phyloP scores from a whole-genome alignment of 2,888 invertebrate species.

The Zonitis immaculata region DNA sequence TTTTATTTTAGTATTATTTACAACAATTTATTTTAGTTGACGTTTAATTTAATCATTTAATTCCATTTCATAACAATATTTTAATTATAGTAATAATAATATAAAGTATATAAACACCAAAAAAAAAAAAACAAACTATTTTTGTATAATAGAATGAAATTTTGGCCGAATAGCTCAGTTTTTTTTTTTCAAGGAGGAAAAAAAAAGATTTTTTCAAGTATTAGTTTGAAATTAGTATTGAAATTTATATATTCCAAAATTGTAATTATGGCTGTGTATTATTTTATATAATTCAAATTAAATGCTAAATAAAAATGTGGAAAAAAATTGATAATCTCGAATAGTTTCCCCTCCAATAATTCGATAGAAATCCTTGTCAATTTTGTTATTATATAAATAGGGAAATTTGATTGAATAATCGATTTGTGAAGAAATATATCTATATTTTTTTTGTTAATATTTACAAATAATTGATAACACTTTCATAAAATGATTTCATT shows the following conservation, averaged over 20 bases:
- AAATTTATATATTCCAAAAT: conserved; percentile 10
- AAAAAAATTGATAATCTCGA: too few relatives aligned
- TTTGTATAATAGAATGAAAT: not conserved
- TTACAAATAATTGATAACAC: conserved; percentile 10
- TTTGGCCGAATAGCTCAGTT: not conserved
- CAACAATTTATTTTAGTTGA: not conserved
- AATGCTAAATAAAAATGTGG: conserved; percentile 1
- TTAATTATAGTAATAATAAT: not conserved
- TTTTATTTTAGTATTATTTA: not conserved
- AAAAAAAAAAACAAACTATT: too few relatives aligned
- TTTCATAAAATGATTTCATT: not conserved
- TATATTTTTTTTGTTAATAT: conserved; percentile 17
- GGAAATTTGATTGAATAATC: conserved; percentile 12
- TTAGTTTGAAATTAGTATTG: not conserved
- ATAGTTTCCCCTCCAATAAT: too few relatives aligned
- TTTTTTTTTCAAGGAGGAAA: not conserved
- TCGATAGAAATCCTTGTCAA: too few relatives aligned
- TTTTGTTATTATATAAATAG: conserved; percentile 11
- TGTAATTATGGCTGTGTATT: conserved; percentile 16
- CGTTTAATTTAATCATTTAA: not conserved
- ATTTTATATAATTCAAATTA: not conserved
- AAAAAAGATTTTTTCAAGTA: not conserved
- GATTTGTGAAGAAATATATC: conserved; percentile 23
- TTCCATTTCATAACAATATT: not conserved
- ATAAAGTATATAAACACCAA: too few relatives aligned